Percentiles rank a stretch among this genome's conserved stretches.
phyloP scores from a whole-genome alignment of 2,113 vertebrate genomes.

The Podarcis muralis region DNA sequence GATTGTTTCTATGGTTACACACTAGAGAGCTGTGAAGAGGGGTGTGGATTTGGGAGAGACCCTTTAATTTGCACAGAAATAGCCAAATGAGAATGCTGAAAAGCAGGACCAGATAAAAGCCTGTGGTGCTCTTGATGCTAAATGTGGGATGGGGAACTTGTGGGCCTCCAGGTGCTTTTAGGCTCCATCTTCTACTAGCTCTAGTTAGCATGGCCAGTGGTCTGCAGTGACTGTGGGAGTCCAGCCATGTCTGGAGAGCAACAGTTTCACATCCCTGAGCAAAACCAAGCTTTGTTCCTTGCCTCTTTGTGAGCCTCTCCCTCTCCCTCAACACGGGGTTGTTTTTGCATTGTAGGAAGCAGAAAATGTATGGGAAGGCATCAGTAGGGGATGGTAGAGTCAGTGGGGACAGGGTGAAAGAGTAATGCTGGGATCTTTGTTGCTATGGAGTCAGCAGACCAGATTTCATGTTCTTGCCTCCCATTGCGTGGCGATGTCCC shows the following conservation, averaged over 20 bases:
- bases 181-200: too few species aligned
- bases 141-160: background rate
- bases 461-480: background rate
- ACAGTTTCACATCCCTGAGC: too few species aligned
- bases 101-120: background rate
- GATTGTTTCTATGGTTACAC: background rate
- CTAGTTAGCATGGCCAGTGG: too few species aligned
- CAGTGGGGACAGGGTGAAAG: background rate
- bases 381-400: background rate
- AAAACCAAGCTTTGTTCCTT: background rate
- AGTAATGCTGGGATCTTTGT: background rate
- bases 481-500: background rate
- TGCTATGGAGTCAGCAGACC: background rate
- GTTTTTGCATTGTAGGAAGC: background rate
- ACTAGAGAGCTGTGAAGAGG: background rate
- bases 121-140: background rate
- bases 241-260: too few species aligned
- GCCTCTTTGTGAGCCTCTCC: background rate
- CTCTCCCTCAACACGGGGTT: background rate
- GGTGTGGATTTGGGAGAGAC: rapidly evolving
- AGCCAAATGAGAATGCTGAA: background rate
- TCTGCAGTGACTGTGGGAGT: too few species aligned
- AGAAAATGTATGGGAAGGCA: too few species aligned
- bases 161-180: too few species aligned
- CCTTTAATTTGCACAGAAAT: background rate